Evolutionary conservation across 2,888 invertebrate species (phyloP).

Genomic region (Chymomyza amoena): DNA sequence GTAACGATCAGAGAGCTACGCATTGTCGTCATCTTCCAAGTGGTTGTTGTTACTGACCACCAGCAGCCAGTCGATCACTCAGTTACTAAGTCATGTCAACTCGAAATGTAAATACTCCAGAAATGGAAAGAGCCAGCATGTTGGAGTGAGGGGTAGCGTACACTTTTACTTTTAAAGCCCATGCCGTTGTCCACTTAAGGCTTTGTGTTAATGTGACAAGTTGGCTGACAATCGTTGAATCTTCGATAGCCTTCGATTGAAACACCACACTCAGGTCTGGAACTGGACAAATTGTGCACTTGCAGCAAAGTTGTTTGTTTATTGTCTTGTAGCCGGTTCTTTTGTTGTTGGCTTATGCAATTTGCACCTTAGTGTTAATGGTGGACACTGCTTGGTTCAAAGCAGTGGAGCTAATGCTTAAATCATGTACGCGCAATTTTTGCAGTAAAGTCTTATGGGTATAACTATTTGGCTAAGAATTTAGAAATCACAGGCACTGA

Average conservation of each 20-base stretch:
- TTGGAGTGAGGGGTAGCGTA: neutral
- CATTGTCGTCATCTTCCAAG: constrained; percentile 1
- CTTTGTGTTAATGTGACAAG: constrained; percentile 68
- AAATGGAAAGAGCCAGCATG: constrained; percentile 27
- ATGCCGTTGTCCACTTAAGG: constrained; percentile 52
- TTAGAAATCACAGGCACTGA: neutral
- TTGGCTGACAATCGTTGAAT: constrained; percentile 49
- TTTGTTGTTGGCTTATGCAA: constrained; percentile 54
- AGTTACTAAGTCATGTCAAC: constrained; percentile 65
- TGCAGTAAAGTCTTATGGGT: constrained; percentile 30
- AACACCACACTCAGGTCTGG: neutral
- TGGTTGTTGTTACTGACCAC: neutral
- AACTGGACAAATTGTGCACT: constrained; percentile 40
- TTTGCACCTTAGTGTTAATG: constrained; percentile 69
- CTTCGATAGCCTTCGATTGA: constrained; percentile 1
- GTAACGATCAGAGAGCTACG: constrained; percentile 4
- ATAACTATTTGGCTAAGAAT: neutral
- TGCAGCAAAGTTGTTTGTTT: constrained; percentile 3
- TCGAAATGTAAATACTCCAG: constrained; percentile 64
- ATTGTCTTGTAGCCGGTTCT: constrained; percentile 14
- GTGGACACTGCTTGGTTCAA: constrained; percentile 11
- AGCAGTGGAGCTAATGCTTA: constrained; percentile 46
- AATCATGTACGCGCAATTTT: constrained; percentile 47
- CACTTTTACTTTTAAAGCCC: constrained; percentile 65
- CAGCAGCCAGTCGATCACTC: constrained; percentile 60